Evolutionary conservation across 1,140 invertebrate genomes (phyloP).

Genomic region (Oscheius sp.): DNA sequence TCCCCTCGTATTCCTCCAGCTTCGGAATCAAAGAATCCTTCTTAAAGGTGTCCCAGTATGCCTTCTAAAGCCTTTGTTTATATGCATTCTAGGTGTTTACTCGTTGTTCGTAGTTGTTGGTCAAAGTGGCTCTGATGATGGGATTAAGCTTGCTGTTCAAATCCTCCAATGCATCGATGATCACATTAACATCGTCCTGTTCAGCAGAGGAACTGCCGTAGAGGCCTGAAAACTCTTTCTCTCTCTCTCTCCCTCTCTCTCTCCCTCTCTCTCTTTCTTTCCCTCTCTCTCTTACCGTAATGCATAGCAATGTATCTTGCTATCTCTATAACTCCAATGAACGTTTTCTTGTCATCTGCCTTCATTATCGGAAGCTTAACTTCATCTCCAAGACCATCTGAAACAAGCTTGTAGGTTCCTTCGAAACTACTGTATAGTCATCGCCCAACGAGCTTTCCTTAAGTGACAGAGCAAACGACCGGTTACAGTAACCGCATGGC

Average conservation of each 20-base stretch:
- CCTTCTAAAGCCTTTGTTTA: constrained; percentile 15
- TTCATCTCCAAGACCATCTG: constrained; percentile 16
- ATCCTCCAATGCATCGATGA: constrained; percentile 25
- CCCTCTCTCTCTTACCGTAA: constrained; percentile 8
- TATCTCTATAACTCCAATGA: constrained; percentile 30
- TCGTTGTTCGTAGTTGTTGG: constrained; percentile 28
- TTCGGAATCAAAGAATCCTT: constrained; percentile 12
- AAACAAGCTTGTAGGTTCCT: background rate
- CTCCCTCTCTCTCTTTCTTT: background rate
- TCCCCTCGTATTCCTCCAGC: constrained; percentile 15
- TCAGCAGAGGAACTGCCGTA: constrained; percentile 22
- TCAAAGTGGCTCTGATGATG: constrained; percentile 31
- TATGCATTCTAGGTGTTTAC: background rate
- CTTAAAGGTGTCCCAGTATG: constrained; percentile 25
- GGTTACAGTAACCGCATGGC: too few relatives aligned
- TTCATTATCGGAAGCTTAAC: constrained; percentile 25
- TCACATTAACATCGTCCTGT: constrained; percentile 19
- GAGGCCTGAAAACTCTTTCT: constrained; percentile 22
- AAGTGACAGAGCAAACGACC: too few relatives aligned
- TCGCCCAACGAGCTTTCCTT: too few relatives aligned
- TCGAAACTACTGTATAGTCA: background rate
- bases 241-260: too few relatives aligned
- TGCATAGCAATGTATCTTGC: constrained; percentile 24
- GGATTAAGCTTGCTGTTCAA: constrained; percentile 23
- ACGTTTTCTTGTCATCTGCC: constrained; percentile 14